Evolutionary conservation across 2,888 invertebrate genomes (phyloP), one percentile per base, ranked within the genome.

Genomic region (Synergus gifuensis): DNA sequence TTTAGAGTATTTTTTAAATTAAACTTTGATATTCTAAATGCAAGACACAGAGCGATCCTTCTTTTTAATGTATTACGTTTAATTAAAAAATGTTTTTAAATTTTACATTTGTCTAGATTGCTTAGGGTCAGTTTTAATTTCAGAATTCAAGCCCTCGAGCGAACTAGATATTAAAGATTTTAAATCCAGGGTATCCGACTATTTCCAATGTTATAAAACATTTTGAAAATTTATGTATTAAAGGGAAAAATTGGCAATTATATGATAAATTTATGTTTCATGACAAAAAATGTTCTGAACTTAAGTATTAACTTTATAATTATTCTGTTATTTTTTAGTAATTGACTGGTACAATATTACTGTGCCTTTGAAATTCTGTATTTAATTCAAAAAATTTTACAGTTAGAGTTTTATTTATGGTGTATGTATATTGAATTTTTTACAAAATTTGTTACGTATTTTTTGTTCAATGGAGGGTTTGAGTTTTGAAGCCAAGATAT

Each of bases 1-100:
- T 46, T 76, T 76, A 63, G 76, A 76, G 28, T 76, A 76, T 76
- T 76, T 76, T 67, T 76, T 63, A 76, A 76, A 76, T 44, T 5
- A 62, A 76, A 76, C 60, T 76, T 76, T 76, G 42, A 63, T 62
- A 63, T 73, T 73, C 49, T 73, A 73, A 73, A 54, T 73, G 73
- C 73, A 73, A 73, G 49, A 73, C 11, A 49, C 28, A 28, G 28
- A 73, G 73, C 69, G 69, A 69, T 22, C 11, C 28, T 73, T 73
- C 36, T 73, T 54, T 22, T 73, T 46, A 11, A 49, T 12, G 46
- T n/a, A 54, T 73, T 73, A 14, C 36, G 11, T 73, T 73, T 73
- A 2, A n/a, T 73, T n/a, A 73, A 54, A 36, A 73, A 16, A n/a
- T 54, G 28, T 36, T 54, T 36, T 16, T 12, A 4, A 54, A 49